phyloP scores from a whole-genome alignment of 2,888 invertebrate species.

The Choristoneura rosaceana region DNA sequence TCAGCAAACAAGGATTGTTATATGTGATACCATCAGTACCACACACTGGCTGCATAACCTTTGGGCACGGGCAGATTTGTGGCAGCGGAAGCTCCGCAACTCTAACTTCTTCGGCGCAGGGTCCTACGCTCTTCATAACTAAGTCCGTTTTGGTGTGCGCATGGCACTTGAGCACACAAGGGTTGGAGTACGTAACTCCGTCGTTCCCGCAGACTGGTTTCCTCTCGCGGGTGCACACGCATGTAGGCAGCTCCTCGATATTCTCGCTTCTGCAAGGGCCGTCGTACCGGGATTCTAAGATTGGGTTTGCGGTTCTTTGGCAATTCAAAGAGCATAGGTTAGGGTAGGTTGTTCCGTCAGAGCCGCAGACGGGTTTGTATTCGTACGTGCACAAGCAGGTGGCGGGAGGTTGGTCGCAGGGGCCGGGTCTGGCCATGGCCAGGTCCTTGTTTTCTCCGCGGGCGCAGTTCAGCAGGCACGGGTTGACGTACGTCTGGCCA shows the following conservation, averaged over 20 bases:
- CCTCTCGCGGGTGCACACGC: constrained; percentile 43
- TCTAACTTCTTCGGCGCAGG: constrained; percentile 38
- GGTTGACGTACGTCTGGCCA: constrained; percentile 88
- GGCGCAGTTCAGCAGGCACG: constrained; percentile 87
- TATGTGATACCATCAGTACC: constrained; percentile 54
- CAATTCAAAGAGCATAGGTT: constrained; percentile 53
- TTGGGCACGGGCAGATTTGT: constrained; percentile 47
- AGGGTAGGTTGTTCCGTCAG: constrained; percentile 56
- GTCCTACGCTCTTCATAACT: constrained; percentile 35
- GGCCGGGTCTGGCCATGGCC: constrained; percentile 21
- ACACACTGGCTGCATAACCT: constrained; percentile 47
- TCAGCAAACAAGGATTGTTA: constrained; percentile 53
- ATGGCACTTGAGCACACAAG: constrained; percentile 52
- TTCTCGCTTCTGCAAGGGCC: constrained; percentile 47
- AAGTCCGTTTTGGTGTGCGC: constrained; percentile 39
- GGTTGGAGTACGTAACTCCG: constrained; percentile 53
- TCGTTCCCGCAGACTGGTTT: constrained; percentile 54
- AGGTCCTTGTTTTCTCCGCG: constrained; percentile 42
- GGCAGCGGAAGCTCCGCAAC: constrained; percentile 37
- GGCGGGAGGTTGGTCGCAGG: constrained; percentile 46
- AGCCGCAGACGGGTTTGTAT: constrained; percentile 57
- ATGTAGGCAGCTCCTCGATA: constrained; percentile 28
- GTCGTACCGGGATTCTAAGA: constrained; percentile 27
- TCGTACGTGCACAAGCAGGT: constrained; percentile 49
- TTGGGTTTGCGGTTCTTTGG: constrained; percentile 38